A percentile compares a stretch with the other conserved stretches of the same genome.
Evolutionary conservation across 23 tunicate genomes (phyloP).

Genomic region (Ciona savignyi): DNA sequence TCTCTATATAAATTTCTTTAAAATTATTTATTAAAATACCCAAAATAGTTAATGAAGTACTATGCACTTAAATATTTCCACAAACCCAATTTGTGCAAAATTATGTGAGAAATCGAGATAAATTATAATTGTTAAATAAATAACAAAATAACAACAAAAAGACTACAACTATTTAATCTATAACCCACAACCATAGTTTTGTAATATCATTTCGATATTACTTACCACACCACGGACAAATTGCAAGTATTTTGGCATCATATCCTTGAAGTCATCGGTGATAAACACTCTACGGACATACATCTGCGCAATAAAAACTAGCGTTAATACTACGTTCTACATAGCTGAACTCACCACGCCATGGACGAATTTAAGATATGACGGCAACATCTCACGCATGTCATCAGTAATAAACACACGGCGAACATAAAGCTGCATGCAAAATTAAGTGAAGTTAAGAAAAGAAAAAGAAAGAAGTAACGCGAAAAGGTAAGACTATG

Average conservation of each 20-base stretch:
- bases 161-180: not conserved
- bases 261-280: conserved; percentile 98
- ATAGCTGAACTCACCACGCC: conserved; percentile 65
- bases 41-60: no score
- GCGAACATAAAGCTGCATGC: conserved; percentile 51
- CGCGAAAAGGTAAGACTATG: not conserved
- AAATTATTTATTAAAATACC: no score
- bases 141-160: not conserved
- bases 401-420: conserved; percentile 76
- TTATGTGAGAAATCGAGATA: no score
- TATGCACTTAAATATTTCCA: no score
- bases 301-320: conserved; percentile 46
- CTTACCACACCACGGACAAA: conserved; percentile 99
- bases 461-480: not conserved
- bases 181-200: not conserved
- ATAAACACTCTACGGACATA: conserved; percentile 99
- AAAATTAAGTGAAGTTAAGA: not conserved
- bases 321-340: conserved; percentile 8
- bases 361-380: conserved; percentile 41
- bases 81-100: no score
- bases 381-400: conserved; percentile 75
- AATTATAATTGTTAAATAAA: no score
- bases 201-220: conserved; percentile 5
- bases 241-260: conserved; percentile 98
- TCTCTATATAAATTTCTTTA: no score